Evolutionary conservation across 2,888 invertebrate genomes (phyloP).

Genomic region (Pseudococcus longispinus): DNA sequence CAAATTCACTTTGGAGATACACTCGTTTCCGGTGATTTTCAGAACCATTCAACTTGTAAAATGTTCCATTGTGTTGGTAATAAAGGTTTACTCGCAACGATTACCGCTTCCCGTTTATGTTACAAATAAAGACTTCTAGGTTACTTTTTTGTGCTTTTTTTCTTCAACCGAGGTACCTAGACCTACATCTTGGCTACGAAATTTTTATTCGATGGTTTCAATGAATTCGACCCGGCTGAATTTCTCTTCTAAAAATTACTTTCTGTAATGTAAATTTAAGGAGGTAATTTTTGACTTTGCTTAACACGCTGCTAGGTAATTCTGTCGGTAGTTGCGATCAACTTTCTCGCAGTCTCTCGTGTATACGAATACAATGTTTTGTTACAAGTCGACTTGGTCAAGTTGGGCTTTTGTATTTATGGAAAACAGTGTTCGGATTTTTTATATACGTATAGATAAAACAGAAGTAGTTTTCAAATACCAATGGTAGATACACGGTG

Average conservation of each 20-base stretch:
- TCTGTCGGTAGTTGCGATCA: not conserved
- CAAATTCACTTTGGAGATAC: constrained; percentile 34
- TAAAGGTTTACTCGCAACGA: constrained; percentile 26
- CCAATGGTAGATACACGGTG: not conserved
- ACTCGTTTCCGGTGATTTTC: constrained; percentile 31
- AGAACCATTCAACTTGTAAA: constrained; percentile 28
- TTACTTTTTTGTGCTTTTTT: not conserved
- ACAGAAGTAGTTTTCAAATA: not conserved
- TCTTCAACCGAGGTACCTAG: not conserved
- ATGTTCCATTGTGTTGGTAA: constrained; percentile 27
- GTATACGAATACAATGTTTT: not conserved
- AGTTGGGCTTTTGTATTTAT: not conserved
- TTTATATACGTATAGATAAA: not conserved
- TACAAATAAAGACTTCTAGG: constrained; percentile 29
- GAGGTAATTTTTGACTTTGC: not conserved
- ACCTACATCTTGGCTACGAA: not conserved
- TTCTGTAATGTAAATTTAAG: constrained; percentile 25
- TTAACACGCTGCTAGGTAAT: not conserved
- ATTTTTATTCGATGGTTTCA: constrained; percentile 1
- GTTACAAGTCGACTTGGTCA: not conserved
- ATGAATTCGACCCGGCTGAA: constrained; percentile 2
- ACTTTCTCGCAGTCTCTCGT: not conserved
- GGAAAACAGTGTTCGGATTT: not conserved
- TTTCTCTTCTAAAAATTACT: not conserved
- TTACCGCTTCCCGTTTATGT: constrained; percentile 43